Conservation (phyloP, 1,140 invertebrate genomes). For the Drosophila murphyi region DNA sequence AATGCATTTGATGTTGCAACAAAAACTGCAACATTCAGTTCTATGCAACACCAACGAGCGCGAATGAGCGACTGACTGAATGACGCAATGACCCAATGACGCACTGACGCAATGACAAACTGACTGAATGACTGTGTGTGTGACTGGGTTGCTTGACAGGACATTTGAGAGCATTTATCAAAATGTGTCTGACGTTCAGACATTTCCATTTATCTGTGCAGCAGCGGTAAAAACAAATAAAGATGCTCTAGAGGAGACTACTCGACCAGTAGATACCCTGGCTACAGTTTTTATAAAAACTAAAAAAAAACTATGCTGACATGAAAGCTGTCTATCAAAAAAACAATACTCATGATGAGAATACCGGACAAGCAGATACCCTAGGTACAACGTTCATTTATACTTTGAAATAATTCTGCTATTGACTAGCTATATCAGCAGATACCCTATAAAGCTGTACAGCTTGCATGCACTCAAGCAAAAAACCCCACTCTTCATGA, state of each 20-base stretch:
- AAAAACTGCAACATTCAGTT: conserved; percentile 24
- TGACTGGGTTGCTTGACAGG: conserved; percentile 44
- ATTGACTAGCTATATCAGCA: too few species aligned
- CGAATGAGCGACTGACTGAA: conserved; percentile 1
- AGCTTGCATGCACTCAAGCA: too few species aligned
- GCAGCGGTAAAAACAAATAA: conserved; percentile 72
- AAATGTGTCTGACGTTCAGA: conserved; percentile 74
- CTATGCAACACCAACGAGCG: conserved; percentile 34
- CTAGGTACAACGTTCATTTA: too few species aligned
- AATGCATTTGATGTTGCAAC: conserved; percentile 73
- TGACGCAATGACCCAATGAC: neutral
- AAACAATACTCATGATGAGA: too few species aligned
- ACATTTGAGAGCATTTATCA: conserved; percentile 76
- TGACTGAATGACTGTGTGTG: neutral
- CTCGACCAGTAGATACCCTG: neutral
- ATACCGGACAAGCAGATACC: too few species aligned
- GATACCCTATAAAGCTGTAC: too few species aligned
- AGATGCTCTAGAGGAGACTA: neutral
- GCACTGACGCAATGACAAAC: neutral
- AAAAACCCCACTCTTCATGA: too few species aligned
- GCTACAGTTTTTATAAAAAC: too few species aligned
- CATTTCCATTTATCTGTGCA: conserved; percentile 67
- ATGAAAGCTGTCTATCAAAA: too few species aligned
- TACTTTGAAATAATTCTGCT: too few species aligned
- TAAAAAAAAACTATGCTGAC: too few species aligned